These are phyloP conservation scores for Acanthococcus lagerstroemiae DNA, from an alignment of 2,888 invertebrate species.

Conservation along the genomic window DNA sequence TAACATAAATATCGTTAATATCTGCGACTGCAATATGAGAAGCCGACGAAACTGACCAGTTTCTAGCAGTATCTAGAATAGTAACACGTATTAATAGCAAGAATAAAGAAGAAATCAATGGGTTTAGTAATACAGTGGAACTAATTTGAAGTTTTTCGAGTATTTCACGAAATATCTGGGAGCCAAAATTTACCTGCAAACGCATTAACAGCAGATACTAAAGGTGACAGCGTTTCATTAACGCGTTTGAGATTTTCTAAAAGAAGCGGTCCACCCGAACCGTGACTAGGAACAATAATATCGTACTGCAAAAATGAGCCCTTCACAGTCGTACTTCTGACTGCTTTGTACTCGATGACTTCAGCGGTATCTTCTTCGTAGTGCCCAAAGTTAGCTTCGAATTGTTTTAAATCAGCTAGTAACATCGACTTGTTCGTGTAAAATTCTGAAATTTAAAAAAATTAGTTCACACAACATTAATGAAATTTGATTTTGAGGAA, in stretches of 20 bases:
- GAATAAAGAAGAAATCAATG: not conserved
- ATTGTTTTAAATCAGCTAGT: not conserved
- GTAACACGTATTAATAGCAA: not conserved
- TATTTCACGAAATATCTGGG: too few relatives aligned
- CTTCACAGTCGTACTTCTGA: slow-evolving; percentile 23
- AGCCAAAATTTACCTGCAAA: slow-evolving; percentile 30
- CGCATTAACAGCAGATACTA: slow-evolving; percentile 22
- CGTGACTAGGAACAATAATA: slow-evolving; percentile 37
- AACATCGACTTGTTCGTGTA: slow-evolving; percentile 28
- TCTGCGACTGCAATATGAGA: slow-evolving; percentile 57
- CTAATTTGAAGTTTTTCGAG: too few relatives aligned
- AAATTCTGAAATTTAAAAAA: slow-evolving; percentile 28
- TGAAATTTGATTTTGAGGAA: too few relatives aligned
- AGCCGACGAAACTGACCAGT: slow-evolving; percentile 39
- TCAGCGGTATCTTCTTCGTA: slow-evolving; percentile 3
- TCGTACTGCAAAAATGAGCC: slow-evolving; percentile 34
- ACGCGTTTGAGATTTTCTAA: slow-evolving; percentile 36
- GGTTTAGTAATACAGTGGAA: too few relatives aligned
- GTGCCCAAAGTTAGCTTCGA: too few relatives aligned
- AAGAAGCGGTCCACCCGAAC: slow-evolving; percentile 38
- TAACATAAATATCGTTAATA: slow-evolving; percentile 55
- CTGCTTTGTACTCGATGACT: slow-evolving; percentile 28
- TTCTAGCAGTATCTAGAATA: slow-evolving; percentile 35
- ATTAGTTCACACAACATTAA: too few relatives aligned
- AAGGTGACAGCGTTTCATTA: slow-evolving; percentile 33